Percentiles rank a stretch among this genome's conserved stretches.
Evolutionary conservation across 2,888 invertebrate genomes (phyloP).

Genomic region (Leptothorax acervorum): DNA sequence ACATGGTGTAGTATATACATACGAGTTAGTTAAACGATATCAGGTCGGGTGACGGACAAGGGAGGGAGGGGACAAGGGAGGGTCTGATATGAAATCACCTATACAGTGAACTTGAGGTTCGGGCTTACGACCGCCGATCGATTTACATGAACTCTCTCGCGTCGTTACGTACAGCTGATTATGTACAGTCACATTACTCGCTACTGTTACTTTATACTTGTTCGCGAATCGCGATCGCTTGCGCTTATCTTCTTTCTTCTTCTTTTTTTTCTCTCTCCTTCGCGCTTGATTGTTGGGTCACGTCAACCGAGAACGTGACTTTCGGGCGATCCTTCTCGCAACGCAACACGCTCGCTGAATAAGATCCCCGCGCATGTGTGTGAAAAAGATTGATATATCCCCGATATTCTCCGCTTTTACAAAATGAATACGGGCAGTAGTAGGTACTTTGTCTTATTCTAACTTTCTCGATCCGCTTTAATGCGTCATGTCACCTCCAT

Average conservation of each 20-base stretch:
- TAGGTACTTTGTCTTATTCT: constrained; percentile 42
- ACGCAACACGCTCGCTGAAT: neutral
- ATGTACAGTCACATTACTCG: constrained; percentile 66
- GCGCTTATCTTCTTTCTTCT: neutral
- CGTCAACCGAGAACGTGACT: constrained; percentile 38
- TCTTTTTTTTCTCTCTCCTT: neutral
- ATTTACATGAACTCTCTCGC: constrained; percentile 75
- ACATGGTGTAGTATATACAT: constrained; percentile 83
- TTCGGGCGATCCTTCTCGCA: constrained; percentile 14
- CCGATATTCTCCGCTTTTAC: constrained; percentile 36
- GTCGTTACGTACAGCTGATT: constrained; percentile 65
- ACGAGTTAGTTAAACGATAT: constrained; percentile 82
- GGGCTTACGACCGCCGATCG: constrained; percentile 61
- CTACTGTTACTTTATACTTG: constrained; percentile 2
- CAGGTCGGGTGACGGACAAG: constrained; percentile 58
- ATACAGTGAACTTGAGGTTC: constrained; percentile 78
- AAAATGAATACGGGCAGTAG: constrained; percentile 48
- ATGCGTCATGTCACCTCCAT: constrained; percentile 20
- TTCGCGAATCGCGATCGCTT: neutral
- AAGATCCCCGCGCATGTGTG: neutral
- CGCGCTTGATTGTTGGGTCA: constrained; percentile 23
- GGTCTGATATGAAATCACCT: constrained; percentile 81
- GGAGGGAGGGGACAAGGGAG: neutral
- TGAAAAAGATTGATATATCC: constrained; percentile 12
- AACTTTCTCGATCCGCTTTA: constrained; percentile 24